Evolutionary conservation across 2,113 vertebrate genomes (phyloP).

Genomic region (Anarrhichthys ocellatus): DNA sequence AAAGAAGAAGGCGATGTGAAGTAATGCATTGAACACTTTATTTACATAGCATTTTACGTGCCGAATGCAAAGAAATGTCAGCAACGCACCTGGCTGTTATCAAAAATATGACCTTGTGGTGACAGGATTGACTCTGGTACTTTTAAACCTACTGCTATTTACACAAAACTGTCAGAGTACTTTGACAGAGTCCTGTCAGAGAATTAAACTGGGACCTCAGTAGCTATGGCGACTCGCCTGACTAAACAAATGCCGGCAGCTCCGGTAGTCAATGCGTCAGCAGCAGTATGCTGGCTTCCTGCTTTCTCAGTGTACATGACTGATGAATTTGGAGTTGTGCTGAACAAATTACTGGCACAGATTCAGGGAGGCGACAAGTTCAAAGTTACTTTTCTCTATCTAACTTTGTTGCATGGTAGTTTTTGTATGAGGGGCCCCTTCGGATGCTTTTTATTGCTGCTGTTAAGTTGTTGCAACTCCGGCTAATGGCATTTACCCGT

Average conservation of each 20-base stretch:
- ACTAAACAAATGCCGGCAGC: slow-evolving; percentile 28
- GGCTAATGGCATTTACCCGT: background rate
- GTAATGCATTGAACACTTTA: background rate
- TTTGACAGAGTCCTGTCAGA: background rate
- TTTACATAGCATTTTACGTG: background rate
- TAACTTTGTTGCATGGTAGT: background rate
- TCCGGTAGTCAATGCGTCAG: slow-evolving; percentile 7
- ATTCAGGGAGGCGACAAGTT: slow-evolving; percentile 5
- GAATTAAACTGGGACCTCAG: slow-evolving; percentile 21
- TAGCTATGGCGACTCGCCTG: slow-evolving; percentile 29
- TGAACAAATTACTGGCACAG: slow-evolving; percentile 31
- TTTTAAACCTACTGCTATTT: background rate
- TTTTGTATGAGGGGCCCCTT: background rate
- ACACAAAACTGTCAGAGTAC: background rate
- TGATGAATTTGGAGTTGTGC: slow-evolving; percentile 31
- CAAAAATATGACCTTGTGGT: background rate
- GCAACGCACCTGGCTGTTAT: background rate
- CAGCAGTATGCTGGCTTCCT: slow-evolving; percentile 2
- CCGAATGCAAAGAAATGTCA: background rate
- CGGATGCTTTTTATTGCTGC: slow-evolving; percentile 30
- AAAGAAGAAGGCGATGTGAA: slow-evolving; percentile 9
- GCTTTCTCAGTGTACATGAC: background rate
- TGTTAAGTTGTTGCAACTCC: background rate
- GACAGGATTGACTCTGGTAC: background rate
- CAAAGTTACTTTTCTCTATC: background rate